A percentile compares a stretch with the other conserved stretches of the same genome.
These are phyloP conservation scores for Hydrozoanthus tunicans DNA, from an alignment of 64 coral and sea anemone genomes.

Conservation along the genomic window DNA sequence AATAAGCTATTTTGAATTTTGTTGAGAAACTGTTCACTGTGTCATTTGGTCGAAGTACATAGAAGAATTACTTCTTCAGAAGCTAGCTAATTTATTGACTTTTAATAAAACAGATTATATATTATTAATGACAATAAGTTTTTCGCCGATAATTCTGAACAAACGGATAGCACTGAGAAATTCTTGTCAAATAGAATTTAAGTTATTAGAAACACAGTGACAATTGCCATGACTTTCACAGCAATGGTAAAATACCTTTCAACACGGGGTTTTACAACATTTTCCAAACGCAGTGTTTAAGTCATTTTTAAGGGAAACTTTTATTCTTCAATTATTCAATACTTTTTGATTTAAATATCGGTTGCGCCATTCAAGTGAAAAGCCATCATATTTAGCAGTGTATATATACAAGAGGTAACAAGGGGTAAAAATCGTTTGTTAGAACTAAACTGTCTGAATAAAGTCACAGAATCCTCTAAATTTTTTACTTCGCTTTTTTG, in stretches of 20 bases:
- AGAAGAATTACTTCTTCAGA: neutral
- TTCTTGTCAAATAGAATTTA: neutral
- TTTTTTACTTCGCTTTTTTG: too few relatives aligned
- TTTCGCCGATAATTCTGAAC: neutral
- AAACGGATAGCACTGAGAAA: neutral
- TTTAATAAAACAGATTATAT: conserved; percentile 6
- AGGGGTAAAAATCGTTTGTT: neutral
- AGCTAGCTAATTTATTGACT: neutral
- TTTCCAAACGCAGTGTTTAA: neutral
- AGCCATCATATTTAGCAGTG: neutral
- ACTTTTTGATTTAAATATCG: conserved; percentile 18
- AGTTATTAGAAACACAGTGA: neutral
- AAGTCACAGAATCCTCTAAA: too few relatives aligned
- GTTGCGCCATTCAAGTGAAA: conserved; percentile 25
- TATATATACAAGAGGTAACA: neutral
- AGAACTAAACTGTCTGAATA: neutral
- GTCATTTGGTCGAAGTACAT: too few relatives aligned
- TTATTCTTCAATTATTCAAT: neutral
- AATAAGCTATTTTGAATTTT: too few relatives aligned
- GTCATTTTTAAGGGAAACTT: neutral
- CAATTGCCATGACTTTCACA: neutral
- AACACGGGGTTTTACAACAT: neutral
- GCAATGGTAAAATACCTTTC: neutral
- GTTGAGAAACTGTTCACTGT: too few relatives aligned
- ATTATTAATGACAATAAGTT: conserved; percentile 12